Conservation (phyloP, 2,888 invertebrate genomes). For the Ceramica pisi region DNA sequence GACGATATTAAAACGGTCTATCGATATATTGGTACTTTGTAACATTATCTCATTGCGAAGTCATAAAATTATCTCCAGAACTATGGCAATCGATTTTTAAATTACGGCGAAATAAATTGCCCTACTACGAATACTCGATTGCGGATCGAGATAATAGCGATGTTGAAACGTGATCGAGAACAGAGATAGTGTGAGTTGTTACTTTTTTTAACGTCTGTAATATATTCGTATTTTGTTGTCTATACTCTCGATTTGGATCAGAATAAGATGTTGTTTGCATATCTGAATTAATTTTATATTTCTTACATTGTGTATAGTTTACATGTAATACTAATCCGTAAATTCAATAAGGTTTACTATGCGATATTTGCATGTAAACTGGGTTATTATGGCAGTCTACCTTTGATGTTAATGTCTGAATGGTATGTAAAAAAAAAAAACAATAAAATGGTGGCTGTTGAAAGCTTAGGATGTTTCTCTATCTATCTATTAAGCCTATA, state of each 20-base stretch:
- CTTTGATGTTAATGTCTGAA: too few relatives aligned
- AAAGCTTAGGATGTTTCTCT: neutral
- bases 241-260: slow-evolving; percentile 15
- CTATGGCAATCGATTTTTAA: slow-evolving; percentile 53
- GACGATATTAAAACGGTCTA: slow-evolving; percentile 17
- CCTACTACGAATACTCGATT: slow-evolving; percentile 53
- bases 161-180: slow-evolving; percentile 47
- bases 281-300: slow-evolving; percentile 25
- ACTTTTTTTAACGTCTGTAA: slow-evolving; percentile 18
- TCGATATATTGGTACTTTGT: slow-evolving; percentile 25
- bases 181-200: slow-evolving; percentile 35
- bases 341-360: too few relatives aligned
- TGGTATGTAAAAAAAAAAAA: neutral
- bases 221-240: slow-evolving; percentile 21
- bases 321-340: neutral
- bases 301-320: neutral
- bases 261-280: slow-evolving; percentile 10
- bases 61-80: slow-evolving; percentile 61
- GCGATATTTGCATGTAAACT: neutral
- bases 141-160: slow-evolving; percentile 49
- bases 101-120: slow-evolving; percentile 48
- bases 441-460: neutral
- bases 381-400: neutral
- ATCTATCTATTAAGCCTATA: neutral
- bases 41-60: slow-evolving; percentile 51